phyloP scores from a whole-genome alignment of 2,113 vertebrate species.

The Oryctolagus cuniculus region mOryCun1.1 NC_091432.1:180937501-180938000 shows the following conservation, averaged over 20 bases:
- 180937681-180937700: no score
- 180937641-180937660: no score
- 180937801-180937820: background rate
- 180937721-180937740: no score
- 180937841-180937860: background rate
- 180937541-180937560: background rate
- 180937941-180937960: background rate
- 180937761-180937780: no score
- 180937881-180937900: constrained; percentile 15
- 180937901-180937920: accelerated
- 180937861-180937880: background rate
- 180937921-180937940: background rate
- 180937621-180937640: no score
- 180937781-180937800: background rate
- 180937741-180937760: no score
- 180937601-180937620: background rate
- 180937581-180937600: background rate
- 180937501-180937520: no score
- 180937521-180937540: background rate
- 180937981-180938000: background rate
- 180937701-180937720: no score
- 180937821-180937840: background rate
- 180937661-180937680: no score
- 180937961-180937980: background rate
- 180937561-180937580: background rate